phyloP scores from a whole-genome alignment of 2,888 invertebrate species.

The Gasteruption jaculator region DNA sequence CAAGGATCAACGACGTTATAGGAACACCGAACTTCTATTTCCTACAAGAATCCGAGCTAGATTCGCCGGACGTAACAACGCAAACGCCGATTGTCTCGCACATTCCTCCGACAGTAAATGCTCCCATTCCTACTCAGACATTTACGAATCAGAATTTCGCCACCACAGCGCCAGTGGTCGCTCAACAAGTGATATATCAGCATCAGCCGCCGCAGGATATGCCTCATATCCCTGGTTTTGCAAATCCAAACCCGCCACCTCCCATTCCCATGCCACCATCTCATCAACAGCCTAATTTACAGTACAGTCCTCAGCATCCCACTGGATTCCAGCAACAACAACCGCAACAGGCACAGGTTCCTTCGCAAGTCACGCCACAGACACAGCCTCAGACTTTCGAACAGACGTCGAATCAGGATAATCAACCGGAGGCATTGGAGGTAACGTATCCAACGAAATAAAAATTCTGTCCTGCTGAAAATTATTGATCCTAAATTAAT shows the following conservation, averaged over 20 bases:
- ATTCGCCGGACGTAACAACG: constrained; percentile 64
- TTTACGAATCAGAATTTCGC: constrained; percentile 81
- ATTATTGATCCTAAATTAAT: constrained; percentile 1
- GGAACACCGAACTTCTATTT: constrained; percentile 74
- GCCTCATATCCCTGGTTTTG: constrained; percentile 54
- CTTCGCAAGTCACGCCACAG: constrained; percentile 22
- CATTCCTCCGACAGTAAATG: constrained; percentile 53
- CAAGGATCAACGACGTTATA: constrained; percentile 72
- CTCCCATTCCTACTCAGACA: constrained; percentile 73
- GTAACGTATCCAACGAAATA: constrained; percentile 18
- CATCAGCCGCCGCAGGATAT: constrained; percentile 52
- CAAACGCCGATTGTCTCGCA: constrained; percentile 47
- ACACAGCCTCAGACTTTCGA: constrained; percentile 21
- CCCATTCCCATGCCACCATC: constrained; percentile 58
- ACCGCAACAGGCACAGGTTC: constrained; percentile 20
- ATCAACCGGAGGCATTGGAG: constrained; percentile 26
- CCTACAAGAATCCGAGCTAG: constrained; percentile 87
- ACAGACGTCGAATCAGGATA: constrained; percentile 22
- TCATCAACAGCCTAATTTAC: constrained; percentile 43
- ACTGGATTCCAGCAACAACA: constrained; percentile 38
- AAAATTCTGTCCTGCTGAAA: not conserved
- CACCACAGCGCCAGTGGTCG: constrained; percentile 45
- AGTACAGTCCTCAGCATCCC: constrained; percentile 45
- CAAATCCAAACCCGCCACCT: constrained; percentile 56
- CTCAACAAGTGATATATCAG: constrained; percentile 45